Conservation (phyloP, 2,888 invertebrate species). For the Melipona bicolor region DNA sequence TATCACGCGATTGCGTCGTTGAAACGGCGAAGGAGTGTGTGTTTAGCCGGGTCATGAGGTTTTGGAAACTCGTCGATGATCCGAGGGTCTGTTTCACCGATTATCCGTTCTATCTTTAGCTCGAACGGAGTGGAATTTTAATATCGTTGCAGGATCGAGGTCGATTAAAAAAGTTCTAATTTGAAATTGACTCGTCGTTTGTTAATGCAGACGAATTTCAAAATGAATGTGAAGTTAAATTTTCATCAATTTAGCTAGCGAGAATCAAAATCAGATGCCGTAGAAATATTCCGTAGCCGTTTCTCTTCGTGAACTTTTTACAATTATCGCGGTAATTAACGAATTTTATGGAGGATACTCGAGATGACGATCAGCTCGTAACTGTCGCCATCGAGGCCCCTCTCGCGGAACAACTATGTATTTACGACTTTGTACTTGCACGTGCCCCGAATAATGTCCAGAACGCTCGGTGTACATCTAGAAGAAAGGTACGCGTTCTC, state of each 20-base stretch:
- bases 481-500: slow-evolving; percentile 55
- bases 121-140: background rate
- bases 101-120: too few species aligned
- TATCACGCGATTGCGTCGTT: slow-evolving; percentile 29
- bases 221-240: background rate
- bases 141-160: too few species aligned
- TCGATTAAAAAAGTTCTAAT: too few species aligned
- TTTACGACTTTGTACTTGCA: slow-evolving; percentile 27
- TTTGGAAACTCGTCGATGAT: background rate
- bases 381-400: background rate
- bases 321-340: background rate
- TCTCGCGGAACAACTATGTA: slow-evolving; percentile 6
- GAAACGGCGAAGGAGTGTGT: background rate
- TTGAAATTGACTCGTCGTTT: too few species aligned
- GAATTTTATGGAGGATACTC: background rate
- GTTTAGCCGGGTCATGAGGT: background rate
- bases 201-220: background rate
- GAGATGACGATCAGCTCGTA: background rate
- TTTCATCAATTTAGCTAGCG: background rate
- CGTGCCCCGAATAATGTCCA: slow-evolving; percentile 7
- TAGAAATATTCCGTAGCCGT: background rate
- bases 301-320: too few species aligned
- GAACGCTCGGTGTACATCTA: slow-evolving; percentile 16
- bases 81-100: too few species aligned
- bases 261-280: background rate